Conservation (phyloP, 2,888 invertebrate species). For the Troides helena region DNA sequence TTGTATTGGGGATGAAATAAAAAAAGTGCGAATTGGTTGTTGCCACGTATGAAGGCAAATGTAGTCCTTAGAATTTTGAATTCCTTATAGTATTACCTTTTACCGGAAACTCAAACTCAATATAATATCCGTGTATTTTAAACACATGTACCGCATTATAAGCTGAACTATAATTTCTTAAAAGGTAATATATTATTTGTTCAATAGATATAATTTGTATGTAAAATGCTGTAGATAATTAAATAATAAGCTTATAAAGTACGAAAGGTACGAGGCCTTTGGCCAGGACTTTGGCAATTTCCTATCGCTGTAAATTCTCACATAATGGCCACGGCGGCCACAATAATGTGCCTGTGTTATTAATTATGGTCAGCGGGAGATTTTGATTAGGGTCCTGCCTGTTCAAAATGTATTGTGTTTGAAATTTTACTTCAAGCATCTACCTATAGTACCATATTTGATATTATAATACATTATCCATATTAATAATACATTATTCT, state of each 20-base stretch:
- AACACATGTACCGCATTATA: no score
- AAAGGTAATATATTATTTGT: neutral
- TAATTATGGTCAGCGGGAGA: conserved; percentile 16
- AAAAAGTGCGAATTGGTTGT: no score
- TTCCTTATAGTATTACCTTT: no score
- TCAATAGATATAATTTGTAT: neutral
- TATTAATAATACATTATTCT: no score
- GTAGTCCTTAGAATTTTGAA: no score
- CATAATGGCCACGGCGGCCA: conserved; percentile 12
- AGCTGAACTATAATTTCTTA: no score
- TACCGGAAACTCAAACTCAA: no score
- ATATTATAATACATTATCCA: no score
- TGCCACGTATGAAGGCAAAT: no score
- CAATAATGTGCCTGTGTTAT: conserved; percentile 6
- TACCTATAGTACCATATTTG: neutral
- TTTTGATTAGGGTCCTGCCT: conserved; percentile 9
- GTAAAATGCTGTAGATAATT: conserved; percentile 1
- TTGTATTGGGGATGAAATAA: no score
- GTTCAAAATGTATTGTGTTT: neutral
- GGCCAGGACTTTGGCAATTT: conserved; percentile 19
- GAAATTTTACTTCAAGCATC: neutral
- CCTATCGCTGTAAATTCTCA: conserved; percentile 14
- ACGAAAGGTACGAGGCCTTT: conserved; percentile 2
- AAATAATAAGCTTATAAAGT: conserved; percentile 15
- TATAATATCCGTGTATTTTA: no score